Evolutionary conservation across 1,140 invertebrate genomes (phyloP), one percentile per base, ranked within the genome.

Genomic region (Anthonomus grandis): DNA sequence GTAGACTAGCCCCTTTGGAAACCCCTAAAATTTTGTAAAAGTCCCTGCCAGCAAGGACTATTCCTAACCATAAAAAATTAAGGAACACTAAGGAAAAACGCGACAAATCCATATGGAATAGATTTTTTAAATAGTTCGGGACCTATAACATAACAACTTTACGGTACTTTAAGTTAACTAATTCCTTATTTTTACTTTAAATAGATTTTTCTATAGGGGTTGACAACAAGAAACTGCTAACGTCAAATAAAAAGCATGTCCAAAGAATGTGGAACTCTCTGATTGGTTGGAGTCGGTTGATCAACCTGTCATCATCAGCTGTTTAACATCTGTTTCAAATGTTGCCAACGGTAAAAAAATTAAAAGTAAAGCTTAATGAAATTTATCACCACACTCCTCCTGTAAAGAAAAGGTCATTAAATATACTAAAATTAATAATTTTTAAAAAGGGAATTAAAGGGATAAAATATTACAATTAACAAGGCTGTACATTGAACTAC

Each of bases 21-120:
- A 98, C 83, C 65, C 90, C 87, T 25, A 99, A 80, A 70, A 99
- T 98, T 67, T 85, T 81, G 78, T 99, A 99, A 78, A 98, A 99
- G 75, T 99, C 95, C 71, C 95, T 79, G 52, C 90, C 89, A 60
- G 77, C 77, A 41, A 68, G 45, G 3, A 57, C 55, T 34, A 57
- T 15, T 38, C 25, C 46, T 8, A 23, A 42, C 49, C 37, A 44
- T 15, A 50, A 18, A n/a, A 57, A 22, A 44, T 44, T 49, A 9
- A 57, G n/a, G 6, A 42, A 34, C 31, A 57, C n/a, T 34, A 57
- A 21, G 10, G 25, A 9, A n/a, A 25, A 36, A 21, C 46, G 34
- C 47, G 37, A 10, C n/a, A 50, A 44, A 22, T 57, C 50, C 55
- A 57, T 57, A 2, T 4, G 21, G 8, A 19, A 9, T 23, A 10